A percentile compares a stretch with the other conserved stretches of the same genome.
These are phyloP conservation scores for Serranus cabrilla DNA, from an alignment of 2,797 vertebrate genomes.

Conservation along the genomic window DNA sequence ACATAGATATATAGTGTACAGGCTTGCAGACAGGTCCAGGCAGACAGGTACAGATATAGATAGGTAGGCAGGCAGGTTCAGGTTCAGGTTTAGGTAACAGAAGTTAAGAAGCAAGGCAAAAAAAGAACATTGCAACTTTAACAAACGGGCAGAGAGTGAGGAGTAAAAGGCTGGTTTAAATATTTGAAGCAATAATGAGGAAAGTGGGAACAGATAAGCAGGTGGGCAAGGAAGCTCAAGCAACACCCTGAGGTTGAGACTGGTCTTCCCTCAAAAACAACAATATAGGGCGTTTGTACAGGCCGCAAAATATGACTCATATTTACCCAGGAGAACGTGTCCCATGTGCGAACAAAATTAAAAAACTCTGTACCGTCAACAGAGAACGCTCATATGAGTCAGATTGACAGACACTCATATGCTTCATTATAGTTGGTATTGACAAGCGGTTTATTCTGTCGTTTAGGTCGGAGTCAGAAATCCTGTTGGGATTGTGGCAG, in stretches of 20 bases:
- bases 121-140: constrained; percentile 3
- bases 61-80: no score
- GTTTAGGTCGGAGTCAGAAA: no score
- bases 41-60: not conserved
- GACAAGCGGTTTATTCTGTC: no score
- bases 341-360: no score
- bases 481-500: not conserved
- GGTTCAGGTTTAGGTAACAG: not conserved
- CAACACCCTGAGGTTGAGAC: not conserved
- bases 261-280: no score
- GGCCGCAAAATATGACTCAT: no score
- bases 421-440: no score
- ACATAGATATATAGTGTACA: not conserved
- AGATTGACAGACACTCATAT: no score
- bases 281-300: no score
- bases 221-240: not conserved
- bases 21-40: not conserved
- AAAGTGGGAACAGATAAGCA: not conserved
- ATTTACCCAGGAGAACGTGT: no score
- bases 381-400: no score
- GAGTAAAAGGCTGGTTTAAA: not conserved
- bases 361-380: no score
- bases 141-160: not conserved
- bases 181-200: not conserved
- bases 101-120: not conserved